Evolutionary conservation across 2,113 vertebrate genomes (phyloP), one percentile per base, ranked within the genome.

Genomic region (Oxyura jamaicensis): DNA sequence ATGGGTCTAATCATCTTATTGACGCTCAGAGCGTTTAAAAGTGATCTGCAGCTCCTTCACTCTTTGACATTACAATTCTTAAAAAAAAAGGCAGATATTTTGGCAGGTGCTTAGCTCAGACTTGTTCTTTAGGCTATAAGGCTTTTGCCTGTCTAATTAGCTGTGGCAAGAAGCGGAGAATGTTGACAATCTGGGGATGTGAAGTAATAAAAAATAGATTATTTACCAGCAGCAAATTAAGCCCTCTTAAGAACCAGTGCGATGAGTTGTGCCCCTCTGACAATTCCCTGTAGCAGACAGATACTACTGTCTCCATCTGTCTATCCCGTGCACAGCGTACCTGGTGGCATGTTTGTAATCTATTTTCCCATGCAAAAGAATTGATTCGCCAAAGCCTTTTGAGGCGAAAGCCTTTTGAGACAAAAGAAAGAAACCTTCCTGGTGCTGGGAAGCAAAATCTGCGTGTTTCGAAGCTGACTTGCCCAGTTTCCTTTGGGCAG

Each of bases 121-220:
- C 96, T 97, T 84, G 95, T 97, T 97, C 95, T 95, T 94, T 89
- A 94, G 93, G 94, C 91, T 94, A 95, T 94, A 75, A 96, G 86
- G 92, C 92, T 95, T 97, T 97, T 97, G 95, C 96, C 95, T 97
- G 96, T 97, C 97, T 97, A 96, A 97, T 98, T 97, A 97, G 95
- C 95, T 97, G 94, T 95, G 95, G 97, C 88, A 96, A 95, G 97
- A 97, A 96, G 89, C 91, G 79, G 93, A 94, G 87, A 91, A 90
- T 93, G 95, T 97, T 96, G 95, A 98, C 94, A 92, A 97, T 96
- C 95, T 96, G 80, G 94, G 95, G 94, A 97, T 94, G 94, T 78
- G 88, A 96, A 86, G 93, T 91, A 97, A 97, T 96, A 96, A 96
- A 96, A 96, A 95, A 96, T 93, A 95, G 95, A 95, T 96, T 97